Evolutionary conservation across 2,113 vertebrate species (phyloP).

Genomic region (Pardalotus punctatus): DNA sequence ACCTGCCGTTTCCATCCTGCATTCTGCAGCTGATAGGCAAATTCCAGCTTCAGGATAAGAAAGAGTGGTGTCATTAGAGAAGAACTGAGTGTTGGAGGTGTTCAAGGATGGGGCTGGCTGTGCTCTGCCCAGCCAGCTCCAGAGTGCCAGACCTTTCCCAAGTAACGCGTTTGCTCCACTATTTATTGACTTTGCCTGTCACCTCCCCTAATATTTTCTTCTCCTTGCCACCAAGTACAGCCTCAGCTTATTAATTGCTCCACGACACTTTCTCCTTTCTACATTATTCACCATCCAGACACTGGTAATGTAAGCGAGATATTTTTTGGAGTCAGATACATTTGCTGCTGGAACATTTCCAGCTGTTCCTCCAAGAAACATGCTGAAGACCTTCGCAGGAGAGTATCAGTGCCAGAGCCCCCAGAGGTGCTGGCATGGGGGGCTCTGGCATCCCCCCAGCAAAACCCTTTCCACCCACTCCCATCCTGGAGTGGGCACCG

Average conservation of each 20-base stretch:
- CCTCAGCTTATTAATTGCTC: not conserved
- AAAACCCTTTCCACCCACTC: not conserved
- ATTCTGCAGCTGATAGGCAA: accelerated
- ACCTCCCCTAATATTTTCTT: not conserved
- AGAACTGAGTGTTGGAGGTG: not conserved
- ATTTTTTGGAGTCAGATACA: not conserved
- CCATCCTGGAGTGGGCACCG: no score
- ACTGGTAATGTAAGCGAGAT: not conserved
- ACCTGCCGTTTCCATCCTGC: not conserved
- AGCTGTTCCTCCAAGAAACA: not conserved
- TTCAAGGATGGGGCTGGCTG: not conserved
- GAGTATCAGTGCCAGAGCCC: not conserved
- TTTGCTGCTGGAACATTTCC: constrained; percentile 1
- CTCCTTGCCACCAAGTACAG: not conserved
- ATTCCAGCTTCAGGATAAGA: not conserved
- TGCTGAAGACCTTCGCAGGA: not conserved
- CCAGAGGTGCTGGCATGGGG: accelerated
- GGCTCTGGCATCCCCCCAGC: not conserved
- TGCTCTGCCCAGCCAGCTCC: not conserved
- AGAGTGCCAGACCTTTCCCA: not conserved
- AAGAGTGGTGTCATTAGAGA: not conserved
- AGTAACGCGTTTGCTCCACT: not conserved
- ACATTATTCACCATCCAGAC: not conserved
- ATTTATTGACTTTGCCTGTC: not conserved
- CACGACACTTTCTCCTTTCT: not conserved